Evolutionary conservation across 2,888 invertebrate species (phyloP).

Genomic region (Drosophila aldrichi): DNA sequence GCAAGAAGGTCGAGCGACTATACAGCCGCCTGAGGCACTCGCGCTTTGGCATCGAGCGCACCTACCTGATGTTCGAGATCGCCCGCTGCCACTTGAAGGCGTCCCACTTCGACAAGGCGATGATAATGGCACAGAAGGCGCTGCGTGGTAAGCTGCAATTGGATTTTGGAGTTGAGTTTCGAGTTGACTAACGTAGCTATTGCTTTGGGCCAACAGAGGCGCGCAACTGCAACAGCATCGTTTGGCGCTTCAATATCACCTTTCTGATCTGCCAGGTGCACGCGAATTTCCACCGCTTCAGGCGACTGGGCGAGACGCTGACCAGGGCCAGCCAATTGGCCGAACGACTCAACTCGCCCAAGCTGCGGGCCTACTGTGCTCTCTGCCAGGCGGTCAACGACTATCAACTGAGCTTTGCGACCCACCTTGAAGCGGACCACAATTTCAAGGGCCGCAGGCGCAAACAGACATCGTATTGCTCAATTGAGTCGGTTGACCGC

Average conservation of each 20-base stretch:
- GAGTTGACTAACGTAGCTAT: background rate
- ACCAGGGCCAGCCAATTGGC: constrained; percentile 62
- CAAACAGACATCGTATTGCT: background rate
- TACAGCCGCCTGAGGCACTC: constrained; percentile 73
- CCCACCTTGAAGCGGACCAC: constrained; percentile 9
- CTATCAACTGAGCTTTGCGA: constrained; percentile 45
- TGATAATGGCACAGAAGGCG: constrained; percentile 64
- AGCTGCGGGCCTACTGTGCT: constrained; percentile 59
- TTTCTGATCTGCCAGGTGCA: constrained; percentile 78
- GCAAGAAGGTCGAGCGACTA: constrained; percentile 65
- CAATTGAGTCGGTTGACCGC: background rate
- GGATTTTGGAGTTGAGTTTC: background rate
- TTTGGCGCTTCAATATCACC: constrained; percentile 77
- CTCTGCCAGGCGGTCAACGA: constrained; percentile 68
- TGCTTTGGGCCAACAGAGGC: constrained; percentile 51
- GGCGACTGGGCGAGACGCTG: constrained; percentile 72
- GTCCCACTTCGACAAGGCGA: constrained; percentile 69
- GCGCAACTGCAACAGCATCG: constrained; percentile 61
- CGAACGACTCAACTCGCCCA: constrained; percentile 43
- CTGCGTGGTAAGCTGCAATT: constrained; percentile 56
- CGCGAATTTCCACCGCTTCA: constrained; percentile 71
- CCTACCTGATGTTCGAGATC: constrained; percentile 77
- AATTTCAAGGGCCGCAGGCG: background rate
- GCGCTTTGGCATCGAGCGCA: constrained; percentile 73
- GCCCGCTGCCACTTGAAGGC: constrained; percentile 72